Evolutionary conservation across 2,113 vertebrate species (phyloP), one percentile per base, ranked within the genome.

Genomic region (Clinocottus analis): DNA sequence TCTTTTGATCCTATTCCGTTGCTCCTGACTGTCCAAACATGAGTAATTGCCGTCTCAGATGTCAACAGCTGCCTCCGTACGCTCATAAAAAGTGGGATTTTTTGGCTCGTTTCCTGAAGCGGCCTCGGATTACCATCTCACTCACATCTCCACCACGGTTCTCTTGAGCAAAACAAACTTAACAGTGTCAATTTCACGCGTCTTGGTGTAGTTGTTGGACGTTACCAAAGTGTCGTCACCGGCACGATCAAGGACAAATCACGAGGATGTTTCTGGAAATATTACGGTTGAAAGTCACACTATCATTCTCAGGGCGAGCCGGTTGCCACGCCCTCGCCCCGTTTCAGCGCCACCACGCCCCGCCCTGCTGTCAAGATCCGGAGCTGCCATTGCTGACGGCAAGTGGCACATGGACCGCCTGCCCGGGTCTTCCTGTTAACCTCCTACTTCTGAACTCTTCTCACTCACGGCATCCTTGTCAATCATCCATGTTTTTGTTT

Each of bases 11-110:
- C 55, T 14, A 79, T 49, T 51, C 77, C 19, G 41, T 81, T 61
- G 67, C 67, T 17, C 62, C 67, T 5, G n/a, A 59, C 35, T 73
- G 47, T 80, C 56, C 51, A 82, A 79, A 75, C 35, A 61, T 45
- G 11, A 67, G 43, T 21, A 77, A 72, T n/a, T 82, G 64, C 19
- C n/a, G 45, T 55, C 59, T 72, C 8, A 82, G 12, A 68, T 65
- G 59, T 59, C 35, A 78, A 66, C 65, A 78, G 63, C 43, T 55
- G 62, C 60, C 16, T 73, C 49, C 4, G 71, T 72, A 33, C 49
- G 63, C 25, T 59, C 10, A 12, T 69, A 49, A 80, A 87, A 75
- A 39, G 19, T 9, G 62, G 13, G 63, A 41, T 41, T 71, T 31
- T 68, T 74, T 23, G n/a, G 55, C 55, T 51, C 63, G 27, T 29